phyloP scores from a whole-genome alignment of 2,888 invertebrate species.

The Acrocyrtus sp. region DNA sequence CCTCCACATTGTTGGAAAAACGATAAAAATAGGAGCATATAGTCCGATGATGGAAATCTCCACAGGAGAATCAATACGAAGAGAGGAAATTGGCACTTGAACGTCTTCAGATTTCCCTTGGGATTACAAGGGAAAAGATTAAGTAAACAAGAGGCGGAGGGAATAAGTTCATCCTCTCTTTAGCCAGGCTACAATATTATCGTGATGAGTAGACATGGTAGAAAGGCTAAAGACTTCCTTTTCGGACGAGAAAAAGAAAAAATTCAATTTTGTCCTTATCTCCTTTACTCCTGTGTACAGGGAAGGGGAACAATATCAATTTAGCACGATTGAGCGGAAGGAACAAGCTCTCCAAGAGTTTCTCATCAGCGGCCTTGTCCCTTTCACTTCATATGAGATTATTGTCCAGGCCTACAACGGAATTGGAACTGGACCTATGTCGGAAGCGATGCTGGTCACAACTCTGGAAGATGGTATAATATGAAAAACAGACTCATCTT shows the following conservation, averaged over 20 bases:
- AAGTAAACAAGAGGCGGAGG: slow-evolving; percentile 35
- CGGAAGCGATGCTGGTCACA: slow-evolving; percentile 63
- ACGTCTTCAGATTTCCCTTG: slow-evolving; percentile 39
- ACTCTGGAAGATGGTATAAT: slow-evolving; percentile 65
- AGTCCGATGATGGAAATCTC: neutral
- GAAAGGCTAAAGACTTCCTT: too few relatives aligned
- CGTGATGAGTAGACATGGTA: too few relatives aligned
- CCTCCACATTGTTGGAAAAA: neutral
- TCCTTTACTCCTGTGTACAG: slow-evolving; percentile 32
- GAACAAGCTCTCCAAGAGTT: slow-evolving; percentile 57
- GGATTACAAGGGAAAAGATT: slow-evolving; percentile 34
- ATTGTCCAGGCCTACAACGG: slow-evolving; percentile 65
- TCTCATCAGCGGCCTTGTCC: slow-evolving; percentile 63
- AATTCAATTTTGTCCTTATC: too few relatives aligned
- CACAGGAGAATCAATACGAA: slow-evolving; percentile 14
- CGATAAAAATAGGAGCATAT: neutral
- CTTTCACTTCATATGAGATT: slow-evolving; percentile 65
- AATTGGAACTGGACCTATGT: slow-evolving; percentile 64
- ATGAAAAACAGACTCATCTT: slow-evolving; percentile 3
- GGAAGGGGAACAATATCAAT: slow-evolving; percentile 62
- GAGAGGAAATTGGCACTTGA: slow-evolving; percentile 42
- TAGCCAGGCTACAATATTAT: too few relatives aligned
- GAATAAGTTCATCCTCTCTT: too few relatives aligned
- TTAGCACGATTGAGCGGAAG: slow-evolving; percentile 58
- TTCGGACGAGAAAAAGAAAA: neutral